Percentiles rank a stretch among this genome's conserved stretches.
Evolutionary conservation across 2,797 vertebrate genomes (phyloP).

Genomic region (Linurgus olivaceus): DNA sequence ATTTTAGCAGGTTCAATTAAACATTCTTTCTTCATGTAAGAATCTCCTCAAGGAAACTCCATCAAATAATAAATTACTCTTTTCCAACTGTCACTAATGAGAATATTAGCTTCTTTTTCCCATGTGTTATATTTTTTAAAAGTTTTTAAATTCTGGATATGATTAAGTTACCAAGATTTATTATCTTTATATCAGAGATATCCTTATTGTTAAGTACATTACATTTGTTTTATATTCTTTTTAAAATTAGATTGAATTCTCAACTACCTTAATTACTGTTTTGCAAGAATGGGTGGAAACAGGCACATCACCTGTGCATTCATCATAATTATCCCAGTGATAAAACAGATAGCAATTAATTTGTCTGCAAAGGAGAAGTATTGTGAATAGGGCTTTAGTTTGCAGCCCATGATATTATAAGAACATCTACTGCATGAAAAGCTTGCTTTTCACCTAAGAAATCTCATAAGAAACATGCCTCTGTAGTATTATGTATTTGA

Average conservation of each 20-base stretch:
- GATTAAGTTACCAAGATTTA: background rate
- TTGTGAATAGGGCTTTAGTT: background rate
- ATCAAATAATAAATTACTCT: conserved; percentile 44
- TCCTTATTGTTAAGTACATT: background rate
- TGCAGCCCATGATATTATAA: background rate
- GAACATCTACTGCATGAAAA: background rate
- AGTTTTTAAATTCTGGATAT: background rate
- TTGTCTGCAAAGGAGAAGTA: background rate
- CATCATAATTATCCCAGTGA: background rate
- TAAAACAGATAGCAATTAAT: background rate
- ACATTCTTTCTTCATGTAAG: conserved; percentile 30
- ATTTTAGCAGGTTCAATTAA: conserved; percentile 59
- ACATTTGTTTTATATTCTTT: background rate
- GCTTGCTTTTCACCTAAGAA: background rate
- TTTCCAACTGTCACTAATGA: conserved; percentile 32
- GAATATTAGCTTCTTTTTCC: background rate
- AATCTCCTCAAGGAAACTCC: conserved; percentile 42
- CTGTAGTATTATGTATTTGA: background rate
- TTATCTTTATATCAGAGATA: background rate
- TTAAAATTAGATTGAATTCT: background rate
- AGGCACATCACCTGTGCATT: background rate
- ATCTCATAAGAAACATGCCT: background rate
- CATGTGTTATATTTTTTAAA: background rate
- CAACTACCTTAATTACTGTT: background rate
- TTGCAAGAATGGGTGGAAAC: background rate